Evolutionary conservation across 2,113 vertebrate genomes (phyloP).

Genomic region (Myanophis thanlyinensis): DNA sequence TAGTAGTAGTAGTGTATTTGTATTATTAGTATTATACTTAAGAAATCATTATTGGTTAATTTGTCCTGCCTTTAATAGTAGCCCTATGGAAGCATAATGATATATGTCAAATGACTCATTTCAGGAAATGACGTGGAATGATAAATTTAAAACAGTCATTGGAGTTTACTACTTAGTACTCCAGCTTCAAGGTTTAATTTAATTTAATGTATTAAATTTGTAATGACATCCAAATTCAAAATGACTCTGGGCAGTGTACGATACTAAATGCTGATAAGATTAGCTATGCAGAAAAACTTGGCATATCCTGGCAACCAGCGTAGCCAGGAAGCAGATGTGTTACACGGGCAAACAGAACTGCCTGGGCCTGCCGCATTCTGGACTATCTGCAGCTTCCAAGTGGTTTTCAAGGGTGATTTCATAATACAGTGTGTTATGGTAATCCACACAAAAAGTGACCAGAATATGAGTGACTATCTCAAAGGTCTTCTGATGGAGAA

Average conservation of each 20-base stretch:
- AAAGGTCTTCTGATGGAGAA: not conserved
- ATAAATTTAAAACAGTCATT: not conserved
- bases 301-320: not conserved
- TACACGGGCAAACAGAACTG: not conserved
- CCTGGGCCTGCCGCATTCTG: not conserved
- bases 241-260: not conserved
- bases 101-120: not conserved
- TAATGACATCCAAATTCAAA: not conserved
- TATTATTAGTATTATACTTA: not conserved
- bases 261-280: not conserved
- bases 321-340: not conserved
- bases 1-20: no score
- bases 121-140: not conserved
- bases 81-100: not conserved
- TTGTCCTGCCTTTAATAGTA: not conserved
- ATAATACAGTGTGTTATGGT: not conserved
- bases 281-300: not conserved
- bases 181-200: not conserved
- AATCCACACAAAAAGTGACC: not conserved
- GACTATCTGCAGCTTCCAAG: not conserved
- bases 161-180: not conserved
- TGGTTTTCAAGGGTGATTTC: not conserved
- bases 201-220: not conserved
- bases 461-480: not conserved
- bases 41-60: not conserved